Percentiles rank a stretch among this genome's conserved stretches.
phyloP scores from a whole-genome alignment of 2,113 vertebrate genomes.

The Hiodon alosoides region DNA sequence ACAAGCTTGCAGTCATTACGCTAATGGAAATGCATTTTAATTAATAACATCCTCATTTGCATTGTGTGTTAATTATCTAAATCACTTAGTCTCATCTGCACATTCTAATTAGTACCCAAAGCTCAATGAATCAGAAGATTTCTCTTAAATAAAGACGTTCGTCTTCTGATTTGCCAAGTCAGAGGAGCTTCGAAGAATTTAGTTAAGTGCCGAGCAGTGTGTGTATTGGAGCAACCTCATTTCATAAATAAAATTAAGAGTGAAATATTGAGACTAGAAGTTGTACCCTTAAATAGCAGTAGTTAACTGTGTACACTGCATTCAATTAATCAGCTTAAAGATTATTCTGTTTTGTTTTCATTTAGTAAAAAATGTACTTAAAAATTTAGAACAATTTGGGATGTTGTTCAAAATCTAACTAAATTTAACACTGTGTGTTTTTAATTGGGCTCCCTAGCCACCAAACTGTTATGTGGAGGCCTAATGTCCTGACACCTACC shows the following conservation, averaged over 20 bases:
- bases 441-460: neutral
- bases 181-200: conserved; percentile 21
- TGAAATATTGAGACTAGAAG: neutral
- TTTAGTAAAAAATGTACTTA: too few species aligned
- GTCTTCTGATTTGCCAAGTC: conserved; percentile 21
- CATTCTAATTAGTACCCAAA: conserved; percentile 49
- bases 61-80: conserved; percentile 61
- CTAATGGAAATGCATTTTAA: conserved; percentile 65
- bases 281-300: neutral
- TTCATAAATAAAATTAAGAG: conserved; percentile 1
- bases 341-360: too few species aligned
- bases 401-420: too few species aligned
- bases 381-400: too few species aligned
- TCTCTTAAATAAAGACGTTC: conserved; percentile 34
- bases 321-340: neutral
- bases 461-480: neutral
- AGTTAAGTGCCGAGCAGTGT: conserved; percentile 11
- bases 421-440: neutral
- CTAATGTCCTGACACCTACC: conserved; percentile 56
- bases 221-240: conserved; percentile 11
- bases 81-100: conserved; percentile 53
- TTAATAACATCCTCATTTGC: conserved; percentile 62
- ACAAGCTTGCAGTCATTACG: conserved; percentile 55
- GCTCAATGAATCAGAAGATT: conserved; percentile 38
- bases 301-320: neutral